Evolutionary conservation across 2,797 vertebrate genomes (phyloP).

Genomic region (Psittacula echo): DNA sequence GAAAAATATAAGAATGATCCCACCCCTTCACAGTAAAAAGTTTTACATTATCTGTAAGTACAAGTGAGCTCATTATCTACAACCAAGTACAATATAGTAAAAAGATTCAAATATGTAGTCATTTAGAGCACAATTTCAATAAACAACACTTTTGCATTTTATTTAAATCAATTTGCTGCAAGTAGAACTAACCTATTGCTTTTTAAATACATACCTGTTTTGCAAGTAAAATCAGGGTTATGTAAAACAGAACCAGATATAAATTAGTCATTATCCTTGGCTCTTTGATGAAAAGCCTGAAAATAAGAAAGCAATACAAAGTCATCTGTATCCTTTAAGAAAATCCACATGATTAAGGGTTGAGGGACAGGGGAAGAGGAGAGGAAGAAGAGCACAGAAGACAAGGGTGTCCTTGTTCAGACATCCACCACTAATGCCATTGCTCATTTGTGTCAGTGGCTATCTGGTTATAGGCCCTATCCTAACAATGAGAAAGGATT

Average conservation of each 20-base stretch:
- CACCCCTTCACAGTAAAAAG: background rate
- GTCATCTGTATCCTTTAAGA: background rate
- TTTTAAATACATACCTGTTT: slow-evolving; percentile 84
- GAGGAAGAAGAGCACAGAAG: background rate
- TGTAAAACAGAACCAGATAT: slow-evolving; percentile 91
- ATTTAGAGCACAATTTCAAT: background rate
- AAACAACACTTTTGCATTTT: background rate
- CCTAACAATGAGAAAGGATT: accelerated
- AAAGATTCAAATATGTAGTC: background rate
- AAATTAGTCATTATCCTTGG: slow-evolving; percentile 86
- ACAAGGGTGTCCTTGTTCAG: background rate
- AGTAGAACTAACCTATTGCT: background rate
- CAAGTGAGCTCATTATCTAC: background rate
- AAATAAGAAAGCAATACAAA: slow-evolving; percentile 60
- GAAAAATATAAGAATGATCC: background rate
- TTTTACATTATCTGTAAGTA: background rate
- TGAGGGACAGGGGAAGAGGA: background rate
- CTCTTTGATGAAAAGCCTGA: slow-evolving; percentile 80
- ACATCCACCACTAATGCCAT: no score
- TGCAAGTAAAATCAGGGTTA: slow-evolving; percentile 90
- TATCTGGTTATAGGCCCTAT: background rate
- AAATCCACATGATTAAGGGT: background rate
- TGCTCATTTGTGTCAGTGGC: background rate
- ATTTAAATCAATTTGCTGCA: background rate
- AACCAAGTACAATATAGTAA: background rate